Evolutionary conservation across 2,888 invertebrate genomes (phyloP).

Genomic region (Drosophila aldrichi): DNA sequence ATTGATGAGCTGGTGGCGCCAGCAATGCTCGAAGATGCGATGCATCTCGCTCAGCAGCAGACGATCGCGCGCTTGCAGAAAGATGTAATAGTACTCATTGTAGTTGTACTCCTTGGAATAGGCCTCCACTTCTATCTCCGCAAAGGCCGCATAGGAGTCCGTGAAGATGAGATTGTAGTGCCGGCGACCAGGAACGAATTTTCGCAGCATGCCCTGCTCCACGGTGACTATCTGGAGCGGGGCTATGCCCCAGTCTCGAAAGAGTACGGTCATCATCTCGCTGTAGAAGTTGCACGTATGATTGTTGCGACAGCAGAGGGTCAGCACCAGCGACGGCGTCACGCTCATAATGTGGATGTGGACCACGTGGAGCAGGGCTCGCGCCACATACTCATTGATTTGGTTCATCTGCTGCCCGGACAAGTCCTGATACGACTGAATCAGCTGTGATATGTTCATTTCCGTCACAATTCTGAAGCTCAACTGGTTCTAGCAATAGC

Average conservation of each 20-base stretch:
- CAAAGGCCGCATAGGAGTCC: constrained; percentile 76
- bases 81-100: constrained; percentile 78
- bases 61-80: constrained; percentile 68
- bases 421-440: constrained; percentile 51
- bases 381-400: constrained; percentile 68
- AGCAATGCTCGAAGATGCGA: constrained; percentile 75
- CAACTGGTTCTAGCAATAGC: constrained; percentile 6
- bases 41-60: constrained; percentile 64
- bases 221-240: constrained; percentile 70
- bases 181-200: constrained; percentile 49
- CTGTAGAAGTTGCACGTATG: constrained; percentile 72
- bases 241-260: constrained; percentile 58
- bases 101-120: constrained; percentile 66
- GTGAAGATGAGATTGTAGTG: constrained; percentile 69
- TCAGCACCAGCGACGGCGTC: constrained; percentile 68
- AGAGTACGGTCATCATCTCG: constrained; percentile 66
- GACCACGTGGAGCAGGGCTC: constrained; percentile 68
- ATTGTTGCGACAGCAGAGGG: constrained; percentile 61
- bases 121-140: constrained; percentile 64
- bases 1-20: constrained; percentile 75
- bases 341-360: constrained; percentile 60
- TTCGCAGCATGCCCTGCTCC: constrained; percentile 15
- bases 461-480: background rate
- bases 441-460: constrained; percentile 74
- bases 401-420: constrained; percentile 65